Percentiles rank a stretch among this genome's conserved stretches.
Conservation (phyloP, 2,113 vertebrate genomes). For the Gymnogyps californianus region DNA sequence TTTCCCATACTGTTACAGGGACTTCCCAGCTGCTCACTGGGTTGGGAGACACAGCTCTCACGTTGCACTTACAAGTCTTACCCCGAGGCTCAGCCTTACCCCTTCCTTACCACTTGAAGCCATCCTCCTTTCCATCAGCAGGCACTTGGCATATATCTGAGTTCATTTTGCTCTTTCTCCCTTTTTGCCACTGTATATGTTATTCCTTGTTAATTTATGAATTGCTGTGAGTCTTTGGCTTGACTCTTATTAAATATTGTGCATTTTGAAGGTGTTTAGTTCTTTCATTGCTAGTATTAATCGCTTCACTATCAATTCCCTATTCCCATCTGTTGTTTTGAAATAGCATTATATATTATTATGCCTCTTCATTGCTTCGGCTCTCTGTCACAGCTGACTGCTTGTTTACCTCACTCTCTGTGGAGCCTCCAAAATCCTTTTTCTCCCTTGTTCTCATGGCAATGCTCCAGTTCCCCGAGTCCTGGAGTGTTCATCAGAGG, state of each 20-base stretch:
- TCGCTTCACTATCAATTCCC: conserved; percentile 66
- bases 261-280: conserved; percentile 69
- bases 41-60: background rate
- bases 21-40: background rate
- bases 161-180: background rate
- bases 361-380: conserved; percentile 59
- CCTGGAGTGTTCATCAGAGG: background rate
- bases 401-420: conserved; percentile 64
- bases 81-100: background rate
- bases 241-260: conserved; percentile 65
- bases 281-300: conserved; percentile 71
- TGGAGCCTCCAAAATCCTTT: conserved; percentile 45
- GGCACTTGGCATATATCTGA: background rate
- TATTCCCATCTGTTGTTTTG: conserved; percentile 74
- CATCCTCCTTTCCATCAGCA: background rate
- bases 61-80: background rate
- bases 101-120: background rate
- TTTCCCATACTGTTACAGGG: background rate
- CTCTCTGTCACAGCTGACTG: conserved; percentile 71
- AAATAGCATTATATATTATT: conserved; percentile 67
- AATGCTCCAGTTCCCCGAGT: background rate
- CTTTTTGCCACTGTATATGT: background rate
- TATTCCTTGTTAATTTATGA: conserved; percentile 68
- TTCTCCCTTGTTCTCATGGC: conserved; percentile 9
- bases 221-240: conserved; percentile 56